Evolutionary conservation across 2,888 invertebrate species (phyloP), one percentile per base, ranked within the genome.

Genomic region (Pinctada fucata): DNA sequence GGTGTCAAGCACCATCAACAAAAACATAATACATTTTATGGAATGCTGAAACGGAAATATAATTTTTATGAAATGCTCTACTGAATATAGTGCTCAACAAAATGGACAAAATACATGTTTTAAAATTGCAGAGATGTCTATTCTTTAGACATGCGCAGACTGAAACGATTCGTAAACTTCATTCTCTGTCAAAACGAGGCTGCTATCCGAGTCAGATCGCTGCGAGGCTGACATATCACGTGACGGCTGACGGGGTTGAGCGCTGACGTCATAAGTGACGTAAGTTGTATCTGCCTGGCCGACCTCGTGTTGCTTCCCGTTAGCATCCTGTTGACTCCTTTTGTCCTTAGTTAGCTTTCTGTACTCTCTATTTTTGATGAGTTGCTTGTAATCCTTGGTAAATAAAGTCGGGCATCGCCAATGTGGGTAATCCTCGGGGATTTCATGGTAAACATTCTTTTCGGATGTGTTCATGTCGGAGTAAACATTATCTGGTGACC

Each of bases 381-480:
- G 51, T 47, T 77, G 64, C 47, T 64, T 72, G 16, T 77, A 49
- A n/a, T 73, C 73, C n/a, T 49, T 73, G 16, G 63, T 16, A 45
- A 8, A 31, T n/a, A 68, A 73, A 13, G 48, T 16, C 47, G 64
- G 65, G 16, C 65, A 48, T 0, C 49, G 73, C 13, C 49, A 73
- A 16, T 52, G 48, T 45, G 65, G 45, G 13, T 65, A 49, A n/a
- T 77, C 72, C 48, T 77, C 76, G 16, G 64, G 52, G 51, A 77
- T 77, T 66, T 77, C 76, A 65, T 77, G 65, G 16, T 77, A 77
- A 3, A 77, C 76, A 47, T 77, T 72, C 31, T 67, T 72, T 4
- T 77, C 76, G 2, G 66, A 49, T 31, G 10, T 66, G 31, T 65
- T 49, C 2, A 73, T 31, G n/a, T 71, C 76, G 3, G 76, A 77